Base-by-base conservation (phyloP, 2,797 vertebrate species). In the Lepidocolaptes lacrymiger region DNA sequence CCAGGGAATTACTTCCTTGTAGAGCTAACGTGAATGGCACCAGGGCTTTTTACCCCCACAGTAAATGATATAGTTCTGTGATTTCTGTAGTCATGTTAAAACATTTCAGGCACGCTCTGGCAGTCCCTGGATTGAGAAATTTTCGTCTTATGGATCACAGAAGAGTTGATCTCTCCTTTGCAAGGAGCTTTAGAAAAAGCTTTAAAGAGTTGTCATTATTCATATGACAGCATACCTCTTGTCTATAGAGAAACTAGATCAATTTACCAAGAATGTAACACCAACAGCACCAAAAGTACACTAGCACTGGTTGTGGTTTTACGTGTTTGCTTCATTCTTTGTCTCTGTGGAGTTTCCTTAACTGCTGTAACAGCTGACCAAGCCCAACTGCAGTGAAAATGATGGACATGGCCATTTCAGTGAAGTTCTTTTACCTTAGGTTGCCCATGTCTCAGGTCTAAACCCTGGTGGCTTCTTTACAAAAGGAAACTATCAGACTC, bases 141-240 rank as follows among this genome's bases (percentile, higher is more conserved):
- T 83, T 76, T 77, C 32, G 16, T n/a, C 11, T 32, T 36, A 10
- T 15, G 27, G 19, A 48, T 72, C n/a, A 36, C 9, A 30, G 12
- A 64, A 73, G 5, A 49, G 5, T 55, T 55, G 14, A 43, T 49
- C n/a, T 58, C 10, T 61, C 26, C 3, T 87, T 62, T 69, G 15
- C 10, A 66, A 58, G 16, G 30, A 81, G 41, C 18, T 78, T 15
- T 12, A 9, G 15, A 66, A 83, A 77, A 3, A 55, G 2, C 3
- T 2, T 12, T 39, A 14, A 64, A 74, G 24, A 62, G 3, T n/a
- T 64, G 8, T 10, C 46, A 18, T 37, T 59, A 43, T 8, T 58
- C 14, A 51, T 0, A 0, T 26, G 32, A 61, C 10, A 48, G 7
- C 16, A 36, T 13, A 43, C 1, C 5, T 75, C 49, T 49, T 71